Base-by-base conservation (phyloP, 2,888 invertebrate genomes). In the Morpho achilles region DNA sequence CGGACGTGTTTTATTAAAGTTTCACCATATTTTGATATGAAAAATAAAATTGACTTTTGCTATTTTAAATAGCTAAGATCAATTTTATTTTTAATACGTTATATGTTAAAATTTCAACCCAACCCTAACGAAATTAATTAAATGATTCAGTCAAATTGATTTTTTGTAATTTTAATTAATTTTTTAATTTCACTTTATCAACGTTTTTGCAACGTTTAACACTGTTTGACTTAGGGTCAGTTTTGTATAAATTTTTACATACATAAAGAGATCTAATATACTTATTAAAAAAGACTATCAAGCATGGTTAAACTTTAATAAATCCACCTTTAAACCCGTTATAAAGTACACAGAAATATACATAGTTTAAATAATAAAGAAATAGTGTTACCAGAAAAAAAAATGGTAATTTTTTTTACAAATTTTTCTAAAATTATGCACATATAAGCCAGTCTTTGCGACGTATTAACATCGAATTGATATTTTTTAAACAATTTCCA, bases 401-500 rank as follows among this genome's bases (percentile, higher is more conserved):
- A 52, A 50, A 49, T 42, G 44, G 44, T 45, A 50, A 7, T 22
- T 53, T 22, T 53, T 53, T 53, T 45, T 53, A 41, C 46, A 46
- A 47, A 46, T 54, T 62, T 59, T 56, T 65, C 62, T 62, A 61
- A 56, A 65, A 65, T 63, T 63, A 66, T 65, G 59, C 59, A 59
- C 49, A 46, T 16, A 23, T 45, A 53, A 56, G 64, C 69, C 72
- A 73, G 72, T 72, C 74, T 74, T 70, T 67, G 66, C 62, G 67
- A 67, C 70, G 61, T 61, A 63, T 67, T 59, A 62, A 66, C 64
- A 68, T 62, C 53, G 22, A 47, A 53, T 32, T 53, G 22, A 8
- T 53, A 46, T 43, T 45, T 47, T 32, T 49, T 53, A 40, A 40
- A 41, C 46, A 9, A 46, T 46, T 53, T 53, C 46, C 1, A 41